Evolutionary conservation across 53 echinoderm and acorn worm species (phyloP).

Genomic region (Actinopyga echinites): DNA sequence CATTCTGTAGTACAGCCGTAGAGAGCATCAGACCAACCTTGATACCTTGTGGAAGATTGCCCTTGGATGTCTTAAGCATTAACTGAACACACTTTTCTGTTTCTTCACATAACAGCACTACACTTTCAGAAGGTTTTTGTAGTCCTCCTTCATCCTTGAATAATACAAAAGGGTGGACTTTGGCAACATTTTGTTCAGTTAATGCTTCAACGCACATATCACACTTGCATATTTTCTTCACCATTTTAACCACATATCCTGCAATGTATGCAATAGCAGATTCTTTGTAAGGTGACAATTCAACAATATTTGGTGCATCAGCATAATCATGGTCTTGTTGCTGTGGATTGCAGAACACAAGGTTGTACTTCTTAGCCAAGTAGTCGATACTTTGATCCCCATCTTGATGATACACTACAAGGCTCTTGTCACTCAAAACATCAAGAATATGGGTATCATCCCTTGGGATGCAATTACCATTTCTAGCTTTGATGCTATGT

Average conservation of each 20-base stretch:
- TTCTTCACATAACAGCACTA: background rate
- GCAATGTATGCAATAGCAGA: conserved; percentile 45
- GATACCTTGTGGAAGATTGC: background rate
- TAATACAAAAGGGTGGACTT: background rate
- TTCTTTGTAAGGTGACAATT: background rate
- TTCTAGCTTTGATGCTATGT: conserved; percentile 21
- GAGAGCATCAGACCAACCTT: background rate
- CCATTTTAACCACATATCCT: conserved; percentile 52
- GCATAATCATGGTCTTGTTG: background rate
- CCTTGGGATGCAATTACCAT: conserved; percentile 12
- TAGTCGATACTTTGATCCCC: too few species aligned
- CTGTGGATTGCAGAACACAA: background rate
- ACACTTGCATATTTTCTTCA: background rate
- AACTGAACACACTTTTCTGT: background rate
- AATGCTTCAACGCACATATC: background rate
- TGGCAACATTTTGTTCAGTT: background rate
- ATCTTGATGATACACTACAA: background rate
- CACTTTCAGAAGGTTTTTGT: background rate
- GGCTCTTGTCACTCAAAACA: background rate
- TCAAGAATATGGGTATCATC: conserved; percentile 6
- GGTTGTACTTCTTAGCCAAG: background rate
- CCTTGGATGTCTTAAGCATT: background rate
- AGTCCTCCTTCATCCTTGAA: background rate
- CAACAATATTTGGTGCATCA: conserved; percentile 17
- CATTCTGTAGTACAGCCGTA: conserved; percentile 1